Evolutionary conservation across 2,797 vertebrate genomes (phyloP).

Genomic region (Stomatorhinus walkeri): DNA sequence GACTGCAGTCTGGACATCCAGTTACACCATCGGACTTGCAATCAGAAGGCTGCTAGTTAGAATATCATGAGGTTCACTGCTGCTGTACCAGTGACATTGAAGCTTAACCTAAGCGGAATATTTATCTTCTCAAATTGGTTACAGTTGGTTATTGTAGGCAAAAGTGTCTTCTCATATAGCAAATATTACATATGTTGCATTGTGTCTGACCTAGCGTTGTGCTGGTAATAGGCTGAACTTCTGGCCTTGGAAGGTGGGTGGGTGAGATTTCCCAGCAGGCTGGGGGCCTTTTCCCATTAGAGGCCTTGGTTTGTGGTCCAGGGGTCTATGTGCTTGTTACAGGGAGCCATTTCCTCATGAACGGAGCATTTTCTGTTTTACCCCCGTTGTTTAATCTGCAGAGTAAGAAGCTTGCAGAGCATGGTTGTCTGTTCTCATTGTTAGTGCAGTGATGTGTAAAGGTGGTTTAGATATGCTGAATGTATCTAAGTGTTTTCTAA

Average conservation of each 20-base stretch:
- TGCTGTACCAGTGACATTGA: neutral
- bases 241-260: neutral
- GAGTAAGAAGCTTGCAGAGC: constrained; percentile 75
- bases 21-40: neutral
- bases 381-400: constrained; percentile 71
- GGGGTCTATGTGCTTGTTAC: constrained; percentile 64
- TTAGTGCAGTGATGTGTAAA: constrained; percentile 63
- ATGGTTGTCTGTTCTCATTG: constrained; percentile 68
- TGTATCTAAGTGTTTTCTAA: constrained; percentile 53
- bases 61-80: neutral
- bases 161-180: neutral
- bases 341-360: constrained; percentile 64
- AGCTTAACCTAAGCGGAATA: neutral
- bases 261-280: neutral
- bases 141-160: neutral
- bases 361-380: constrained; percentile 64
- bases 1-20: neutral
- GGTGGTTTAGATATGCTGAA: constrained; percentile 66
- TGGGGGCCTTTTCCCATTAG: neutral
- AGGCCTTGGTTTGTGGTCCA: constrained; percentile 48
- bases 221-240: neutral
- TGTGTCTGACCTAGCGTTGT: neutral
- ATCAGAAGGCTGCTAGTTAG: neutral
- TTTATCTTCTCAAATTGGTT: neutral
- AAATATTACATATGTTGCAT: neutral